Conservation (phyloP, 2,888 invertebrate genomes). For the Hofmannophila pseudospretella region DNA sequence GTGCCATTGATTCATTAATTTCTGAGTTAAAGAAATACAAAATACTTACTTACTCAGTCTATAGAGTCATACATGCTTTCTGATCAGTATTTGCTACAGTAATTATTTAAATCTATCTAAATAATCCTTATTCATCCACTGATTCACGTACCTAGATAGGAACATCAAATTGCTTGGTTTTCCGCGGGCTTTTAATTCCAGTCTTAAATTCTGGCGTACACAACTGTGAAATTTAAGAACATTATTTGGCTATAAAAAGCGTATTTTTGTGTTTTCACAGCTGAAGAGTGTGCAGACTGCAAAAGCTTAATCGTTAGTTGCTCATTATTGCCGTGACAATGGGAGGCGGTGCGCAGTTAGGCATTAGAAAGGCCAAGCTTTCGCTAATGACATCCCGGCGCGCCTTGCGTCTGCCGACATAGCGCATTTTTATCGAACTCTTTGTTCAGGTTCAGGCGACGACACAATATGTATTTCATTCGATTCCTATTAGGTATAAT, state of each 20-base stretch:
- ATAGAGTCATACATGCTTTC: no score
- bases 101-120: no score
- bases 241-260: constrained; percentile 18
- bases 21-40: no score
- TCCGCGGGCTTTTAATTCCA: no score
- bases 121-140: no score
- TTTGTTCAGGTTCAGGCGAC: constrained; percentile 34
- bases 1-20: no score
- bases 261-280: constrained; percentile 30
- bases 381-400: constrained; percentile 71
- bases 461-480: constrained; percentile 1
- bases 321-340: constrained; percentile 70
- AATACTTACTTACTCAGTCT: no score
- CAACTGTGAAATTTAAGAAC: not conserved
- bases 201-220: no score
- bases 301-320: constrained; percentile 64
- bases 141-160: no score
- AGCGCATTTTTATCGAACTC: constrained; percentile 59
- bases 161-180: no score
- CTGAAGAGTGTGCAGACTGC: constrained; percentile 26
- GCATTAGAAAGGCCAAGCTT: constrained; percentile 71
- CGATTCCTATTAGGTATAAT: no score
- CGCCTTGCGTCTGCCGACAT: constrained; percentile 42
- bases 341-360: constrained; percentile 66
- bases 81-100: no score